Conservation (phyloP, 2,113 vertebrate genomes). For the Grallaria varia region DNA sequence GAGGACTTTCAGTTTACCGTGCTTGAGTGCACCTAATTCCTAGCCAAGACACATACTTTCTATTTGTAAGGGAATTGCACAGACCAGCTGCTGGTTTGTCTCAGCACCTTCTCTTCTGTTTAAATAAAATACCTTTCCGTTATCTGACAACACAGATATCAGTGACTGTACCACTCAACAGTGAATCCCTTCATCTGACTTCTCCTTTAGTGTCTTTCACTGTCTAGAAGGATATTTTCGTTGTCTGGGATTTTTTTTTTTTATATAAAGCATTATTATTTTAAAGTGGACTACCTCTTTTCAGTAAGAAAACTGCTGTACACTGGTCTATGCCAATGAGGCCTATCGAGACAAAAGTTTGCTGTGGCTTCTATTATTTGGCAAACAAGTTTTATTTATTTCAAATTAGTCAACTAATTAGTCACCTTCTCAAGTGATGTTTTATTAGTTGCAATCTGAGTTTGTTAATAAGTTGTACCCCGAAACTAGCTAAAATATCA, state of each 20-base stretch:
- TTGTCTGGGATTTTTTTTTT: not conserved
- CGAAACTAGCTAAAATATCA: not conserved
- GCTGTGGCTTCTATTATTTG: not conserved
- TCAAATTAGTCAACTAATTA: not conserved
- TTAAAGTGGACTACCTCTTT: not conserved
- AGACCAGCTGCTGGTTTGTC: not conserved
- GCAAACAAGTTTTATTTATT: not conserved
- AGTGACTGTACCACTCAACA: not conserved
- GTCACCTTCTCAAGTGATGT: not conserved
- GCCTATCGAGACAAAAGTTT: not conserved
- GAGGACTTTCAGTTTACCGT: not conserved
- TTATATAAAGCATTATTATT: not conserved
- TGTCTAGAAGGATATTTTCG: not conserved
- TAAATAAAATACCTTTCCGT: not conserved
- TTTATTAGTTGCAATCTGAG: not conserved
- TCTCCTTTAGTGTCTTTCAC: not conserved
- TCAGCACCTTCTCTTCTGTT: not conserved
- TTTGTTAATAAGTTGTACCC: not conserved
- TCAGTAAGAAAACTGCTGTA: not conserved
- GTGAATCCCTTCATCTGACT: not conserved
- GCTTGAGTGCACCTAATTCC: not conserved
- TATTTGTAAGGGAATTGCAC: not conserved
- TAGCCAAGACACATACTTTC: not conserved
- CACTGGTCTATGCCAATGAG: not conserved
- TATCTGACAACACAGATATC: not conserved